Base-by-base conservation (phyloP, 92 coral and sea anemone species). In the Actinernus sp. region DNA sequence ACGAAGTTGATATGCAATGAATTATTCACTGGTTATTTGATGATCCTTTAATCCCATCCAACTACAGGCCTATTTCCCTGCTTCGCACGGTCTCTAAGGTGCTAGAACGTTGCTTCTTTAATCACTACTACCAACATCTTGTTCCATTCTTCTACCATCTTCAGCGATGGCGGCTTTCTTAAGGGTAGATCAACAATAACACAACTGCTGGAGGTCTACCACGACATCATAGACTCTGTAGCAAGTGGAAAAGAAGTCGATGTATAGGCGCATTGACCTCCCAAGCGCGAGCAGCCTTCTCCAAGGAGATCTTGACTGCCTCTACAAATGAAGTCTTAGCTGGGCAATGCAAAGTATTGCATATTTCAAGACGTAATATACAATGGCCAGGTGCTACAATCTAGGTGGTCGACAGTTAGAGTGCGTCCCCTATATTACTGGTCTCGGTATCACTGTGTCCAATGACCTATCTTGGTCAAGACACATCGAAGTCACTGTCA, bases 131-230 rank as follows among this genome's bases (percentile, higher is more conserved):
- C 28, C 58, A 8, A 0, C 83, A 76, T 33, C 66, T 76, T 18
- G 17, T 4, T 1, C 41, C 67, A 16, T 33, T 13, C 11, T n/a
- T 67, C 11, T 31, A 55, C 12, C 36, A 36, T n/a, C 78, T 67
- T 12, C 85, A 67, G 62, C 76, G 68, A n/a, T n/a, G n/a, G n/a
- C 26, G 71, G 85, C 11, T 58, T 78, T n/a, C 64, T 67, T 1
- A 59, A 27, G 46, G n/a, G n/a, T n/a, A n/a, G n/a, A n/a, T n/a
- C n/a, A n/a, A n/a, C n/a, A n/a, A n/a, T 36, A n/a, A 78, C 72
- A 2, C 85, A 78, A 11, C 55, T 68, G 1, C 31, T 60, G 5
- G 71, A 78, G 55, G 78, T 68, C 18, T 67, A 78, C 14, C 85
- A 49, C 31, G 47, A 45, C 2, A 69, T 60, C 1, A 19, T 71